Percentiles rank a stretch among this genome's conserved stretches.
Conservation (phyloP, 2,888 invertebrate species). For the Apotomis betuletana region DNA sequence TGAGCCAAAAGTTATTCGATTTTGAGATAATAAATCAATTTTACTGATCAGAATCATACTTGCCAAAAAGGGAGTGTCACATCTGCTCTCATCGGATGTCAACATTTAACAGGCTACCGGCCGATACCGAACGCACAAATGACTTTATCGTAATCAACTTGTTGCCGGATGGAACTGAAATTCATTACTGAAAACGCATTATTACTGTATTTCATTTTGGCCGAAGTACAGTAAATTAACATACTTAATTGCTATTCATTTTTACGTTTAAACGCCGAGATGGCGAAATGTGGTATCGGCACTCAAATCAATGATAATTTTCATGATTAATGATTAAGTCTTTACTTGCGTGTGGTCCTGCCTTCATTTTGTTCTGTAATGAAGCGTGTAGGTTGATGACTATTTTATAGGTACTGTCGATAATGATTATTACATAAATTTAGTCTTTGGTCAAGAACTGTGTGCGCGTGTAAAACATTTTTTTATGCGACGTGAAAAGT, state of each 20-base stretch:
- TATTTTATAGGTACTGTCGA: background rate
- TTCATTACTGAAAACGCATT: constrained; percentile 57
- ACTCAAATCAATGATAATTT: constrained; percentile 30
- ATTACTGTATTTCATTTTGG: constrained; percentile 50
- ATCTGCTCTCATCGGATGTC: constrained; percentile 49
- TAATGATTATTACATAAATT: background rate
- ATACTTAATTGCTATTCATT: constrained; percentile 52
- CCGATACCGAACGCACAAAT: constrained; percentile 55
- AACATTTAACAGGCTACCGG: constrained; percentile 55
- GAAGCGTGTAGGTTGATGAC: constrained; percentile 22
- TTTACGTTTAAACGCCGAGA: constrained; percentile 39
- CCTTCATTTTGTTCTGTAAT: constrained; percentile 24
- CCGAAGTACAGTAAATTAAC: constrained; percentile 52
- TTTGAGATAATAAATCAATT: background rate
- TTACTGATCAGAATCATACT: constrained; percentile 5
- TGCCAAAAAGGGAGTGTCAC: constrained; percentile 20
- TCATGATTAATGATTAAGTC: constrained; percentile 34
- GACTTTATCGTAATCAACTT: constrained; percentile 72
- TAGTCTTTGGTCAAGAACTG: background rate
- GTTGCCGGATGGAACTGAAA: constrained; percentile 58
- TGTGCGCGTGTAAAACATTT: too few species aligned
- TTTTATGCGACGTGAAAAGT: too few species aligned
- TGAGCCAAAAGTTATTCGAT: too few species aligned
- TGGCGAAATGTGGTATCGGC: constrained; percentile 30
- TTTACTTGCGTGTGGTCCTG: constrained; percentile 37